phyloP scores from a whole-genome alignment of 1,140 invertebrate genomes.

The Drosophila eugracilis region DNA sequence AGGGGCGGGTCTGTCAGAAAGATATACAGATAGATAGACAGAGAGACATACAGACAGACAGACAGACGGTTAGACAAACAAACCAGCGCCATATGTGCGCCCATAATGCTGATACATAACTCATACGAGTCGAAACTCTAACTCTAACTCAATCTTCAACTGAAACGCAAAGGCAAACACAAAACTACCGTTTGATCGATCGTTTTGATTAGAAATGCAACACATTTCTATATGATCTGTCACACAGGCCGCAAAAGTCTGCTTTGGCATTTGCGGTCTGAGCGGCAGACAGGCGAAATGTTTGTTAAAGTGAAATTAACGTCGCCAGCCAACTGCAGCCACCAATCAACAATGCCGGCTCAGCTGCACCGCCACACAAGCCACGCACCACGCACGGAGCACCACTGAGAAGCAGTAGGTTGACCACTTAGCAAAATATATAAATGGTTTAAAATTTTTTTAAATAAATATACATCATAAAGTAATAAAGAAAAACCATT shows the following conservation, averaged over 20 bases:
- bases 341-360: conserved; percentile 75
- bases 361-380: conserved; percentile 34
- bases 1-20: conserved; percentile 14
- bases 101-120: conserved; percentile 25
- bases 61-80: conserved; percentile 37
- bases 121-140: conserved; percentile 25
- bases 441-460: no score
- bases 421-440: not conserved
- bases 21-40: conserved; percentile 7
- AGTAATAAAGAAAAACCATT: no score
- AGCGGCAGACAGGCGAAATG: conserved; percentile 75
- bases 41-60: conserved; percentile 3
- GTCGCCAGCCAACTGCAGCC: conserved; percentile 71
- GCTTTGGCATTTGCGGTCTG: conserved; percentile 41
- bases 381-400: conserved; percentile 20
- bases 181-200: conserved; percentile 85
- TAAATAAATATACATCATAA: no score
- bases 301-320: conserved; percentile 84
- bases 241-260: conserved; percentile 76
- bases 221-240: conserved; percentile 84
- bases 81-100: conserved; percentile 57
- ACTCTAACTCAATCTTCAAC: conserved; percentile 14
- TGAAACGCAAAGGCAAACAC: conserved; percentile 38
- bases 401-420: no score
- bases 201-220: conserved; percentile 84